These are phyloP conservation scores for Cacajao melanocephalus DNA, from an alignment of 2,797 vertebrate genomes.

Conservation along the genomic window DNA sequence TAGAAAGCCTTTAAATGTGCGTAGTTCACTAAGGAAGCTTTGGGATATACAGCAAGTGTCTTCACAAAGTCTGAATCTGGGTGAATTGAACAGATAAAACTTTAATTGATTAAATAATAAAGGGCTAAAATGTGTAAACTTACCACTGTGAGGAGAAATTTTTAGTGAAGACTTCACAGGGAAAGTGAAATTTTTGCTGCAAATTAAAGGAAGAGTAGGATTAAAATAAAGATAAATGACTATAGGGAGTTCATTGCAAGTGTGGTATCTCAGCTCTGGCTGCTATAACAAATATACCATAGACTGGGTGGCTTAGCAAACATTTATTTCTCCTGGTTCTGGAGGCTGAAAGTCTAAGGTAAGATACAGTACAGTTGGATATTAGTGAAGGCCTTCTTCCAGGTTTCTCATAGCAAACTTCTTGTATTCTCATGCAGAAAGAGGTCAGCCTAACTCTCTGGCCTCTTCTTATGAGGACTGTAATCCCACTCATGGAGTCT, in stretches of 20 bases:
- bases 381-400: neutral
- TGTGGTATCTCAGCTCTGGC: neutral
- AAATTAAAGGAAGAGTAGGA: neutral
- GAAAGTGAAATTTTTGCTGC: neutral
- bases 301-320: neutral
- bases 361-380: neutral
- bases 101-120: constrained; percentile 3
- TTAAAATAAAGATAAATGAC: neutral
- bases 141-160: neutral
- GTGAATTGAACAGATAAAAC: neutral
- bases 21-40: neutral
- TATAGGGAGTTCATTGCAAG: neutral
- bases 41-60: neutral
- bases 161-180: neutral
- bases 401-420: neutral
- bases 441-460: neutral
- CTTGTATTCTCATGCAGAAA: neutral
- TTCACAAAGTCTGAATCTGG: neutral
- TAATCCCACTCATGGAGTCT: neutral
- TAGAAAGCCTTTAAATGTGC: neutral
- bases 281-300: neutral
- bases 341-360: neutral
- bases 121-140: neutral
- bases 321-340: neutral
- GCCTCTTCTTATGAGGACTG: neutral